A percentile compares a stretch with the other conserved stretches of the same genome.
phyloP scores from a whole-genome alignment of 2,888 invertebrate genomes.

The Ichneumon xanthorius region DNA sequence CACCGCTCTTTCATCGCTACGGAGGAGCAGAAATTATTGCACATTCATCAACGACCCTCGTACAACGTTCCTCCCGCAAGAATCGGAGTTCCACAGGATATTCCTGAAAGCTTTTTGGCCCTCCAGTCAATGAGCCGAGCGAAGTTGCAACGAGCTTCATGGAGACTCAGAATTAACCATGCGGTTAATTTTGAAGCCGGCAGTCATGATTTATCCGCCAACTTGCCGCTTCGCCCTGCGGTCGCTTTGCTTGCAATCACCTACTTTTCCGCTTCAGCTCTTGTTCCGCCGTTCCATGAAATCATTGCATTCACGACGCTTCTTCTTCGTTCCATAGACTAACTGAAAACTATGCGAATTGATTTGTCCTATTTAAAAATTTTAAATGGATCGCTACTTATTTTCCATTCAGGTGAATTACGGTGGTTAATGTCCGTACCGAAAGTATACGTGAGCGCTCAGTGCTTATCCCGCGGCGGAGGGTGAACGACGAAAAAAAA shows the following conservation, averaged over 20 bases:
- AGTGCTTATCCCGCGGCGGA: neutral
- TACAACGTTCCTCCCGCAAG: neutral
- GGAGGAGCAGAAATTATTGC: neutral
- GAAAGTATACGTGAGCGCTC: neutral
- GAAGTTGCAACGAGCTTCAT: neutral
- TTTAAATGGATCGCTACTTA: neutral
- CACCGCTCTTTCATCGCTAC: neutral
- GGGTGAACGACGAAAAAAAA: neutral
- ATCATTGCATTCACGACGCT: neutral
- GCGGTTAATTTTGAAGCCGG: neutral
- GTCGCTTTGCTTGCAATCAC: neutral
- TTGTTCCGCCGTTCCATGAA: neutral
- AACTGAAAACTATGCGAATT: neutral
- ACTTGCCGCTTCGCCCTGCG: neutral
- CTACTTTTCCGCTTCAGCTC: neutral
- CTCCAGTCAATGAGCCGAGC: neutral
- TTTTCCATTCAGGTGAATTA: neutral
- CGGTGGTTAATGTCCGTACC: neutral
- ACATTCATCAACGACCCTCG: neutral
- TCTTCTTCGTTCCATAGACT: neutral
- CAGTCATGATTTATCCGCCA: neutral
- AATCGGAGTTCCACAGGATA: neutral
- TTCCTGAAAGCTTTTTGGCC: neutral
- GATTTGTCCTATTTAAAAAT: neutral
- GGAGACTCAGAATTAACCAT: too few species aligned